Evolutionary conservation across 1,140 invertebrate genomes (phyloP).

Genomic region (Galendromus occidentalis): DNA sequence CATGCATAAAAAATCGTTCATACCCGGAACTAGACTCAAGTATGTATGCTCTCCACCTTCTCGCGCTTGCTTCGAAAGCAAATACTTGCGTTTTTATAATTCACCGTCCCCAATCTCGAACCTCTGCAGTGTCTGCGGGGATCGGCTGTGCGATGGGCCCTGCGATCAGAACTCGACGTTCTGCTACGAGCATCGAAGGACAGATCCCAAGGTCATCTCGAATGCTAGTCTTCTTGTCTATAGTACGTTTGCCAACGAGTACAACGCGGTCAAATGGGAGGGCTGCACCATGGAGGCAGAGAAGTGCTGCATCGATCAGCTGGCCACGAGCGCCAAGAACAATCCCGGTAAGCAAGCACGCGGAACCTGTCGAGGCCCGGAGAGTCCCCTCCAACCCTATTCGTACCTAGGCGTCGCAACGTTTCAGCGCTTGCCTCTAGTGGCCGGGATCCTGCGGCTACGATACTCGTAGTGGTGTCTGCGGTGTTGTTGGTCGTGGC

Average conservation of each 20-base stretch:
- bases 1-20: neutral
- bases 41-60: neutral
- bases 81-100: neutral
- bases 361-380: too few species aligned
- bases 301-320: neutral
- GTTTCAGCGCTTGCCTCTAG: too few species aligned
- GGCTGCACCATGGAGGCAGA: neutral
- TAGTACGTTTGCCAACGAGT: neutral
- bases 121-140: neutral
- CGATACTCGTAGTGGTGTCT: too few species aligned
- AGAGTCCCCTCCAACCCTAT: too few species aligned
- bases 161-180: neutral
- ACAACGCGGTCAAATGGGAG: slow-evolving; percentile 1
- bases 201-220: neutral
- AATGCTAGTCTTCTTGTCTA: slow-evolving; percentile 1
- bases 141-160: neutral
- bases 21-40: neutral
- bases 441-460: too few species aligned
- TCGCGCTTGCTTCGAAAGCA: neutral
- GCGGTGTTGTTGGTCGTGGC: too few species aligned
- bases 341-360: neutral
- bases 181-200: neutral
- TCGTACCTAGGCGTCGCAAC: too few species aligned
- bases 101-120: neutral
- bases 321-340: neutral